A percentile compares a stretch with the other conserved stretches of the same genome.
phyloP scores from a whole-genome alignment of 2,888 invertebrate genomes.

The Epirrhoe alternata region DNA sequence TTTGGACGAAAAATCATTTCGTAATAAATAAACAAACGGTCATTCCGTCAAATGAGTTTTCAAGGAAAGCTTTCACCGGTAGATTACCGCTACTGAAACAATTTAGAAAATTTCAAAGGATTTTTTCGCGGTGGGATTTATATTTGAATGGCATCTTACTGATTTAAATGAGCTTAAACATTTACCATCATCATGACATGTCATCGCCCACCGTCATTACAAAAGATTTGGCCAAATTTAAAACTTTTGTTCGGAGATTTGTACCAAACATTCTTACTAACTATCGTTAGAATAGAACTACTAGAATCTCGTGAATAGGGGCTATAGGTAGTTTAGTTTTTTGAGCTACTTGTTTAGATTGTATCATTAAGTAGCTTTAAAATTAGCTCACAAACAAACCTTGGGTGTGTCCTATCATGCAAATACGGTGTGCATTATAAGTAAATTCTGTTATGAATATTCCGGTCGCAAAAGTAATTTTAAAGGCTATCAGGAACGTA shows the following conservation, averaged over 20 bases:
- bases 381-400: not conserved
- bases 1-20: conserved; percentile 38
- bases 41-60: conserved; percentile 39
- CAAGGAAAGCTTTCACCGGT: conserved; percentile 29
- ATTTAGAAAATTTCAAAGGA: conserved; percentile 10
- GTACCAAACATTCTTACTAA: not conserved
- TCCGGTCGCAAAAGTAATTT: conserved; percentile 71
- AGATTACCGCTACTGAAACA: conserved; percentile 19
- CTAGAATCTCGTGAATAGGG: no score
- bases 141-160: not conserved
- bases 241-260: not conserved
- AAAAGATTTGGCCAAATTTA: not conserved
- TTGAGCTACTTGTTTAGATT: not conserved
- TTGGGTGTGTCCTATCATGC: conserved; percentile 19
- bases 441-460: conserved; percentile 53
- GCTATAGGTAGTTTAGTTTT: not conserved
- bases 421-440: conserved; percentile 39
- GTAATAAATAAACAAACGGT: conserved; percentile 43
- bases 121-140: not conserved
- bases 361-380: no score
- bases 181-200: not conserved
- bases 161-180: not conserved
- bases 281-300: not conserved
- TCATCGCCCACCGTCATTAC: not conserved
- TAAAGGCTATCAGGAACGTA: conserved; percentile 72